These are phyloP conservation scores for Psammodynastes pulverulentus DNA, from an alignment of 2,113 vertebrate species.

Conservation along the genomic window DNA sequence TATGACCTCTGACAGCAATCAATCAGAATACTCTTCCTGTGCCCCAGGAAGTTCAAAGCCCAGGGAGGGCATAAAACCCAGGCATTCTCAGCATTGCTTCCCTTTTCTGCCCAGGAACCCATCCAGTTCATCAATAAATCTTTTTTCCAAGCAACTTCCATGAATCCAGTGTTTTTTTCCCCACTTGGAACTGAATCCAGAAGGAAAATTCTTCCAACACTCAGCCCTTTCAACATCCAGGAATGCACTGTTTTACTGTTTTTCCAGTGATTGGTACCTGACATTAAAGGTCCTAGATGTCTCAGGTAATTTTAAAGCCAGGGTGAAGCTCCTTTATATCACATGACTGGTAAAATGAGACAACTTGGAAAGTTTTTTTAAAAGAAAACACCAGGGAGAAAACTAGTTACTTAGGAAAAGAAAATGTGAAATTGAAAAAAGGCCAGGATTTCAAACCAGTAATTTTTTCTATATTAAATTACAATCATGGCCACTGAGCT, in stretches of 20 bases:
- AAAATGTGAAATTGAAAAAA: background rate
- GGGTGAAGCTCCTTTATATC: background rate
- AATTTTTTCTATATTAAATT: background rate
- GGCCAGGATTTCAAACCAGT: background rate
- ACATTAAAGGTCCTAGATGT: background rate
- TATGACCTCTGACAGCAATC: too few relatives aligned
- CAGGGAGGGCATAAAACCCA: too few relatives aligned
- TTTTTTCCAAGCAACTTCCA: too few relatives aligned
- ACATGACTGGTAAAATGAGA: background rate
- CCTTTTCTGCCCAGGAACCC: too few relatives aligned
- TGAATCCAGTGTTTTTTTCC: too few relatives aligned
- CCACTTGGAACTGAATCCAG: too few relatives aligned
- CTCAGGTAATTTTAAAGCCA: background rate
- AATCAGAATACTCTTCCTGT: too few relatives aligned
- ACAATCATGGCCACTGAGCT: background rate
- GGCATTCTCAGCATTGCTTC: too few relatives aligned
- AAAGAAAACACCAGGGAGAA: background rate
- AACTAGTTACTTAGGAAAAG: background rate
- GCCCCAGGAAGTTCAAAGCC: too few relatives aligned
- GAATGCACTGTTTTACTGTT: background rate
- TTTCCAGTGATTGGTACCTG: background rate
- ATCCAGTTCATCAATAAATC: too few relatives aligned
- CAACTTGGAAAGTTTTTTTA: background rate
- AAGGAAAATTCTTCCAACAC: too few relatives aligned
- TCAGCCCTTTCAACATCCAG: background rate